A percentile compares a stretch with the other conserved stretches of the same genome.
Evolutionary conservation across 2,113 vertebrate genomes (phyloP).

Genomic region (Actinemys pallida): DNA sequence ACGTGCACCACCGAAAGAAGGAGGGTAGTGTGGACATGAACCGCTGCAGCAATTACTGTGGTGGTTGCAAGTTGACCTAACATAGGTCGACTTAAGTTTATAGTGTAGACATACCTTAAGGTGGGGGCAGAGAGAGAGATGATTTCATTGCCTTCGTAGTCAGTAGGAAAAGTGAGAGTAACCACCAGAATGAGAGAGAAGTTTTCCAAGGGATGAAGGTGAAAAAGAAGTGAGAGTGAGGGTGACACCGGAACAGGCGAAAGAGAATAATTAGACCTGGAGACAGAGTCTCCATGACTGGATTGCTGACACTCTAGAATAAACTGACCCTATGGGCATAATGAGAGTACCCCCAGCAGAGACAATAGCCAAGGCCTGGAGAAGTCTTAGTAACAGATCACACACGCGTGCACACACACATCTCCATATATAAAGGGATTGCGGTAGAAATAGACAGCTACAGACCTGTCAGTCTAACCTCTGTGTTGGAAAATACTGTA

Average conservation of each 20-base stretch:
- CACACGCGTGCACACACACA: background rate
- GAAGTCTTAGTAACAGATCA: background rate
- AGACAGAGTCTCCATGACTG: background rate
- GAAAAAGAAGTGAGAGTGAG: background rate
- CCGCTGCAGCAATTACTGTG: too few species aligned
- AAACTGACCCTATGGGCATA: background rate
- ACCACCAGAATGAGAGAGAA: background rate
- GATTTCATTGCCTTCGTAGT: constrained; percentile 3
- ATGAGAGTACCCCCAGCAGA: background rate
- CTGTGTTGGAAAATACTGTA: background rate
- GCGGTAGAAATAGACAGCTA: background rate
- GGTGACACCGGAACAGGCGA: background rate
- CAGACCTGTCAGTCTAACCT: background rate
- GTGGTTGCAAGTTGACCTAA: too few species aligned
- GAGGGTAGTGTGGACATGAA: too few species aligned
- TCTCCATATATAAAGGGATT: background rate
- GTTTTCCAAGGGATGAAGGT: background rate
- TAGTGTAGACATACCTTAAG: background rate
- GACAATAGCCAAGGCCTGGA: background rate
- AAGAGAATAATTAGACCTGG: background rate
- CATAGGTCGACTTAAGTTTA: too few species aligned
- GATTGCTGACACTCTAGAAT: background rate
- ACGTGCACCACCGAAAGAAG: too few species aligned
- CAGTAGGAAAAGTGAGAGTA: background rate
- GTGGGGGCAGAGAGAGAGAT: background rate